phyloP scores from a whole-genome alignment of 1,140 invertebrate species.

The Ditylenchus dipsaci region DNA sequence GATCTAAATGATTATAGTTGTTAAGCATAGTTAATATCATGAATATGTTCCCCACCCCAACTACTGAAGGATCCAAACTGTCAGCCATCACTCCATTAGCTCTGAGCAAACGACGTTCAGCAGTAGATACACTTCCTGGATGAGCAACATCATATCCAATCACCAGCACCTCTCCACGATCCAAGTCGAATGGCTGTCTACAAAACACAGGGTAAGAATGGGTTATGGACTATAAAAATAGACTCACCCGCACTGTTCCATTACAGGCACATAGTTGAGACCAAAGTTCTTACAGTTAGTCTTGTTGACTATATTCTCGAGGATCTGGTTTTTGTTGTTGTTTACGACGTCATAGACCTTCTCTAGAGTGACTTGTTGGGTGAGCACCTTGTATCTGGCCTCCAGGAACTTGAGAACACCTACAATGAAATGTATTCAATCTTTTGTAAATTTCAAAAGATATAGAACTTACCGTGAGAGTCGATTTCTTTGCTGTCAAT shows the following conservation, averaged over 20 bases:
- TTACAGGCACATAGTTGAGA: conserved; percentile 11
- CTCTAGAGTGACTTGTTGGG: conserved; percentile 14
- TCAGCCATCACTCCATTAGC: conserved; percentile 22
- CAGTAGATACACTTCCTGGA: conserved; percentile 4
- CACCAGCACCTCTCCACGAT: too few relatives aligned
- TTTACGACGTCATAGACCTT: neutral
- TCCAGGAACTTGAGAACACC: conserved; percentile 11
- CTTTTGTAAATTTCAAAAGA: too few relatives aligned
- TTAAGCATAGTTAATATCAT: too few relatives aligned
- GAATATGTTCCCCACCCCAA: too few relatives aligned
- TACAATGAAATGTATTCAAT: neutral
- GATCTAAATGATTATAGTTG: too few relatives aligned
- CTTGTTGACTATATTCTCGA: conserved; percentile 14
- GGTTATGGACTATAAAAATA: too few relatives aligned
- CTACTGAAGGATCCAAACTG: conserved; percentile 24
- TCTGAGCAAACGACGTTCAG: conserved; percentile 27
- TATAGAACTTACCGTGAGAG: neutral
- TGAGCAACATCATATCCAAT: too few relatives aligned
- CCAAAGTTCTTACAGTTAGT: too few relatives aligned
- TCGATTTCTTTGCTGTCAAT: neutral
- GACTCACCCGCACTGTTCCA: conserved; percentile 1
- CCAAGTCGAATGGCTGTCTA: too few relatives aligned
- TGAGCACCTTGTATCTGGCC: conserved; percentile 14
- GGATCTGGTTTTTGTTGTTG: conserved; percentile 1
- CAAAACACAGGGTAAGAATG: too few relatives aligned